Percentiles rank a stretch among this genome's conserved stretches.
phyloP scores from a whole-genome alignment of 1,140 invertebrate genomes.

The Tachypleus tridentatus region DNA sequence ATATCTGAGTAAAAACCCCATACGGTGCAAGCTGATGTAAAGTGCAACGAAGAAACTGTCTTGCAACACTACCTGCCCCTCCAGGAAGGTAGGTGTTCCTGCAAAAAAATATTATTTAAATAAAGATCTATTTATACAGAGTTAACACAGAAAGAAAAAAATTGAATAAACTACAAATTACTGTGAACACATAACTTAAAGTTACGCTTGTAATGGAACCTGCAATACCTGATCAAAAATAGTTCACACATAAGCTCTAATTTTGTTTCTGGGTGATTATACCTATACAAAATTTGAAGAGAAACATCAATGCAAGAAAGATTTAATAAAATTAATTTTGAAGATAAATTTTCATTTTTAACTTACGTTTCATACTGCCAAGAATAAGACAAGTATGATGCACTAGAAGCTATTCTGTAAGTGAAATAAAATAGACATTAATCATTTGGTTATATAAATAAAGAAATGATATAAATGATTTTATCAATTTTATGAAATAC shows the following conservation, averaged over 20 bases:
- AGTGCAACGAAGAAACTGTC: constrained; percentile 92
- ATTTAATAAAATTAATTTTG: not conserved
- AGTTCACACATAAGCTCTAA: too few species aligned
- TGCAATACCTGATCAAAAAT: too few species aligned
- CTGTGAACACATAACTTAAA: not conserved
- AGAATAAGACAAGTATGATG: constrained; percentile 37
- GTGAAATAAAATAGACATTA: constrained; percentile 4
- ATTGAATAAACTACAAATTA: not conserved
- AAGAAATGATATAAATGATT: too few species aligned
- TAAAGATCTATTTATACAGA: constrained; percentile 6
- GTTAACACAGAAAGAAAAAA: not conserved
- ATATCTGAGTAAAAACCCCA: constrained; percentile 91
- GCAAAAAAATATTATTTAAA: constrained; percentile 10
- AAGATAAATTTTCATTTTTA: not conserved
- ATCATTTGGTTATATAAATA: too few species aligned
- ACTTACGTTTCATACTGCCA: constrained; percentile 72
- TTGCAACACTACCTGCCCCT: constrained; percentile 79
- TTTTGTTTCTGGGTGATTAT: too few species aligned
- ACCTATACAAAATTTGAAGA: too few species aligned
- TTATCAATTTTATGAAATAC: too few species aligned
- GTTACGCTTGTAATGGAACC: not conserved
- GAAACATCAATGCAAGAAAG: not conserved
- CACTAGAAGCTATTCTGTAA: constrained; percentile 29
- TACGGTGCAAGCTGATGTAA: constrained; percentile 92
- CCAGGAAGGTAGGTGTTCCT: constrained; percentile 71